Evolutionary conservation across 2,888 invertebrate genomes (phyloP).

Genomic region (Steromphala cineraria): DNA sequence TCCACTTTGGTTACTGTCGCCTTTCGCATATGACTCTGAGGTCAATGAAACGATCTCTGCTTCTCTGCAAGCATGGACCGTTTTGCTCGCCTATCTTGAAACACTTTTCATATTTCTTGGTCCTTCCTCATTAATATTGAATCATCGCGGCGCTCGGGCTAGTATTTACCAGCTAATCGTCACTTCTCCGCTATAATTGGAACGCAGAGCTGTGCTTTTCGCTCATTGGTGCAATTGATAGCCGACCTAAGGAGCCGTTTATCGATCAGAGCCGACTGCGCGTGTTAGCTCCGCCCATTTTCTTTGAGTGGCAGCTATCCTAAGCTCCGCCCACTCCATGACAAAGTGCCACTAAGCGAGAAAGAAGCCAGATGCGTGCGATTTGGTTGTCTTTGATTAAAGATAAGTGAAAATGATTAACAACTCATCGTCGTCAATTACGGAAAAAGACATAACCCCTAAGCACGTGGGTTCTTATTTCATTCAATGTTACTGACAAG

Average conservation of each 20-base stretch:
- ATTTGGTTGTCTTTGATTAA: conserved; percentile 9
- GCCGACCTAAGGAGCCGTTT: conserved; percentile 12
- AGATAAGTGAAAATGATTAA: conserved; percentile 19
- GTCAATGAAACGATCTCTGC: neutral
- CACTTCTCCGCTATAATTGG: conserved; percentile 13
- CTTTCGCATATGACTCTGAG: too few species aligned
- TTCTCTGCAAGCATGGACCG: neutral
- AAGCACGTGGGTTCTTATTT: neutral
- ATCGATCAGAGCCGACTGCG: conserved; percentile 13
- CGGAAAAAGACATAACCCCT: neutral
- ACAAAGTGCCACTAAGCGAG: neutral
- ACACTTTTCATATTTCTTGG: conserved; percentile 11
- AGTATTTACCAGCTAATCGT: neutral
- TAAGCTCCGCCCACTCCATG: conserved; percentile 6
- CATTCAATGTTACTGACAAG: neutral
- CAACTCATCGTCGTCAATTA: conserved; percentile 14
- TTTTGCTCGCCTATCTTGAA: neutral
- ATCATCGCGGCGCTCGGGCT: neutral
- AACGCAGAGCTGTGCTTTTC: neutral
- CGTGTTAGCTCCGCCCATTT: neutral
- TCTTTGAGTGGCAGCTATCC: neutral
- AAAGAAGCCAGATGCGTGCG: neutral
- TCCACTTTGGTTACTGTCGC: too few species aligned
- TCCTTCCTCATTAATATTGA: conserved; percentile 19
- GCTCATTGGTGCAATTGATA: conserved; percentile 11